Conservation (phyloP, 2,797 vertebrate species). For the Rhinella marina region DNA sequence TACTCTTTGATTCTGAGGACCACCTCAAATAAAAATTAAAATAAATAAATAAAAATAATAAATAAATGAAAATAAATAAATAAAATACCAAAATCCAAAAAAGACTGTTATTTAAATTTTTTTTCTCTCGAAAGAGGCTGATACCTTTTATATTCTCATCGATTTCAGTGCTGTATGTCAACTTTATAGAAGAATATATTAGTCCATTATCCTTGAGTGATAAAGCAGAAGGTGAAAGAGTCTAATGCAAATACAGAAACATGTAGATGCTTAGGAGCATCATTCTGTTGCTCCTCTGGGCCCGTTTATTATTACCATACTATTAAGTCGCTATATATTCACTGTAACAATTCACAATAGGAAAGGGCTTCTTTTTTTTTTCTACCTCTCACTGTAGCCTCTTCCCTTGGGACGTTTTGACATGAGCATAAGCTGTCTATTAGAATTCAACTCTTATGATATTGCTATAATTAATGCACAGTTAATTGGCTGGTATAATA, state of each 20-base stretch:
- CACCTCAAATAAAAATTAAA: not conserved
- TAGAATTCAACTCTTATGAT: conserved; percentile 63
- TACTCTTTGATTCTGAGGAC: not conserved
- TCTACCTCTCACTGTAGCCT: conserved; percentile 54
- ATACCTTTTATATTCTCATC: not conserved
- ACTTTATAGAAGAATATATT: conserved; percentile 34
- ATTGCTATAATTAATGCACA: conserved; percentile 63
- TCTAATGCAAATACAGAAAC: conserved; percentile 55
- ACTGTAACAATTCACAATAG: conserved; percentile 42
- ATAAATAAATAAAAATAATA: not conserved
- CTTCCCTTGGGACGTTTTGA: conserved; percentile 60
- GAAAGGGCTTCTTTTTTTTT: conserved; percentile 17
- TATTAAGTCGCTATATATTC: conserved; percentile 59
- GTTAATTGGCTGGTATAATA: conserved; percentile 63
- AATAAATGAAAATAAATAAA: too few relatives aligned
- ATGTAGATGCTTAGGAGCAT: conserved; percentile 43
- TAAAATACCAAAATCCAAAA: not conserved
- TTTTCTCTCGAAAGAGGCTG: not conserved
- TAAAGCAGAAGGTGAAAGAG: conserved; percentile 58
- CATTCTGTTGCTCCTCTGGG: conserved; percentile 51
- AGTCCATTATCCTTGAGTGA: conserved; percentile 50
- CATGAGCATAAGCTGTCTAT: conserved; percentile 63
- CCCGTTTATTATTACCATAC: conserved; percentile 51
- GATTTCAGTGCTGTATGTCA: conserved; percentile 36
- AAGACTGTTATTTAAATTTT: not conserved